Percentiles rank a stretch among this genome's conserved stretches.
Evolutionary conservation across 2,113 vertebrate species (phyloP).

Genomic region (Nipponia nippon): DNA sequence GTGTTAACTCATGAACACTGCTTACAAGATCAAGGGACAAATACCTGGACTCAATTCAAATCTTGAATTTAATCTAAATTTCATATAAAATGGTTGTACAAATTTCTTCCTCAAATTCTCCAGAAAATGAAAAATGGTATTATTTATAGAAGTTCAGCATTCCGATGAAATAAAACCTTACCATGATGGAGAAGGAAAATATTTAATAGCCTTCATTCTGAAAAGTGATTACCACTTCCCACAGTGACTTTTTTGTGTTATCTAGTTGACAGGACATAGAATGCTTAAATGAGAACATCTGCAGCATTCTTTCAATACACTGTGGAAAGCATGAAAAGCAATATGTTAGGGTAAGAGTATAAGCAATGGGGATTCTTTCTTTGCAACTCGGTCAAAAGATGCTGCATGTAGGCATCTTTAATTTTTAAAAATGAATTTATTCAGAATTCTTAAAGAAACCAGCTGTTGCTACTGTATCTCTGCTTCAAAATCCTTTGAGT

Average conservation of each 20-base stretch:
- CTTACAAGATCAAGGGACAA: background rate
- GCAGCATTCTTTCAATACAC: background rate
- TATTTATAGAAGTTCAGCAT: background rate
- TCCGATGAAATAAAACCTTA: background rate
- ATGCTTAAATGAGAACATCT: slow-evolving; percentile 17
- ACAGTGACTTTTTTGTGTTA: background rate
- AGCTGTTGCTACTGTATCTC: slow-evolving; percentile 7
- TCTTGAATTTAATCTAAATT: background rate
- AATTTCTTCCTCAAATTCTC: background rate
- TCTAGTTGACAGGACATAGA: background rate
- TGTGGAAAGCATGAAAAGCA: slow-evolving; percentile 12
- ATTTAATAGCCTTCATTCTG: background rate
- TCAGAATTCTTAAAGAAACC: slow-evolving; percentile 22
- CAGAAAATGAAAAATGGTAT: background rate
- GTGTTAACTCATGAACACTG: background rate
- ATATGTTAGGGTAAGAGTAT: background rate
- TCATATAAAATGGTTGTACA: background rate
- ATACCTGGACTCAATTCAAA: background rate
- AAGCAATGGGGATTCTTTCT: slow-evolving; percentile 21
- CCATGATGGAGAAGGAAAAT: background rate
- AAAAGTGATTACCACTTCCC: background rate
- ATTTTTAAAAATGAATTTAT: slow-evolving; percentile 21
- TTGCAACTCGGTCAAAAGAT: background rate
- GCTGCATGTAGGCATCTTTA: background rate
- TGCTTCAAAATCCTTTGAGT: slow-evolving; percentile 12